Evolutionary conservation across 1,140 invertebrate species (phyloP).

Genomic region (Lasioglossum albipes): DNA sequence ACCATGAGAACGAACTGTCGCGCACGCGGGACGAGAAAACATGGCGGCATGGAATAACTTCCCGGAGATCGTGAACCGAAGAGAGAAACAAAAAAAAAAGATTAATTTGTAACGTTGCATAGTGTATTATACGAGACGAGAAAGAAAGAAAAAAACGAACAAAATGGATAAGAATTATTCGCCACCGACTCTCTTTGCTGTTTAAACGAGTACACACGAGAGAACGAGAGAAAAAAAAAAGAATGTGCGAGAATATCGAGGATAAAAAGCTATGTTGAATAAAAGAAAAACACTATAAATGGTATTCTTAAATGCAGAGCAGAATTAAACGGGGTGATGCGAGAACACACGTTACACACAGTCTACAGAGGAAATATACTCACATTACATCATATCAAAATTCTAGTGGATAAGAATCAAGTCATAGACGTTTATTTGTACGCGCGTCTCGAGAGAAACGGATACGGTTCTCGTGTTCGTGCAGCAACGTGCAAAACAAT

Average conservation of each 20-base stretch:
- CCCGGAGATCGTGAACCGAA: background rate
- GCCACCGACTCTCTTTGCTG: slow-evolving; percentile 42
- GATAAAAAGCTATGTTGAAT: slow-evolving; percentile 20
- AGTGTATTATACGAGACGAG: slow-evolving; percentile 29
- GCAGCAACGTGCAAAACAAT: slow-evolving; percentile 4
- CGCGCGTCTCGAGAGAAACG: slow-evolving; percentile 23
- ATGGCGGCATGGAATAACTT: slow-evolving; percentile 8
- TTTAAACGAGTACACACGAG: slow-evolving; percentile 41
- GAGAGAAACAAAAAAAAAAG: background rate
- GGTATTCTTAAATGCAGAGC: slow-evolving; percentile 51
- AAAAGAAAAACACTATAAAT: slow-evolving; percentile 17
- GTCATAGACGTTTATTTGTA: slow-evolving; percentile 37
- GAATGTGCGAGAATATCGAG: slow-evolving; percentile 14
- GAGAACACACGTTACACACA: slow-evolving; percentile 27
- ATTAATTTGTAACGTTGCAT: slow-evolving; percentile 7
- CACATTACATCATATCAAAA: slow-evolving; percentile 59
- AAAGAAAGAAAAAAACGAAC: background rate
- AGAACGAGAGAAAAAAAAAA: background rate
- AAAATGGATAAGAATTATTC: slow-evolving; percentile 23
- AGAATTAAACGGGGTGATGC: background rate
- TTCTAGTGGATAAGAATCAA: slow-evolving; percentile 49
- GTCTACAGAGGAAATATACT: slow-evolving; percentile 44
- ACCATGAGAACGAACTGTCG: background rate
- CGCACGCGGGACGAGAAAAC: background rate
- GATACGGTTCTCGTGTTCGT: background rate